phyloP scores from a whole-genome alignment of 23 tunicate genomes.

The Ascidia mentula region DNA sequence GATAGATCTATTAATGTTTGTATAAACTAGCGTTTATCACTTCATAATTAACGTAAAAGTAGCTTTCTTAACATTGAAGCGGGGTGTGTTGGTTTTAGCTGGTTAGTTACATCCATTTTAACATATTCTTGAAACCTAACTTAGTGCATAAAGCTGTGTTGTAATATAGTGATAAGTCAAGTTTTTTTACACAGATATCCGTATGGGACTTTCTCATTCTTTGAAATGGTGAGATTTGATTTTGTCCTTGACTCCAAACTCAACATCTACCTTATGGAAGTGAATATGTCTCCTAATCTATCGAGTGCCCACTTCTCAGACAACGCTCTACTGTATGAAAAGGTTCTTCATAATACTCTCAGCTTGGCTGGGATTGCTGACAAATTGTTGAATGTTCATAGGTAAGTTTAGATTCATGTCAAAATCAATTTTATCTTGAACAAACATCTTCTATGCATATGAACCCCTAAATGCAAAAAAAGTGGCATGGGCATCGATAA shows the following conservation, averaged over 20 bases:
- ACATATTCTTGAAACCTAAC: too few relatives aligned
- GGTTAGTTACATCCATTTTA: too few relatives aligned
- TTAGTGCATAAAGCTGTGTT: too few relatives aligned
- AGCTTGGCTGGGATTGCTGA: conserved; percentile 47
- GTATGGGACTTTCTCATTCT: conserved; percentile 53
- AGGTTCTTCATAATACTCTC: conserved; percentile 61
- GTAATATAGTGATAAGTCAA: too few relatives aligned
- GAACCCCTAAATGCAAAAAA: not conserved
- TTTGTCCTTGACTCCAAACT: conserved; percentile 75
- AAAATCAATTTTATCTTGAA: not conserved
- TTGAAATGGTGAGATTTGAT: conserved; percentile 93
- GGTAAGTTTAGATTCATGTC: not conserved
- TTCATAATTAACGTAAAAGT: too few relatives aligned
- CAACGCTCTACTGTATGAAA: conserved; percentile 78
- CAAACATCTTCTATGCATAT: not conserved
- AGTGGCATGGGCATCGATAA: too few relatives aligned
- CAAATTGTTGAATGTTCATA: not conserved
- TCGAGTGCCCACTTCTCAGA: conserved; percentile 79
- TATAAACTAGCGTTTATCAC: too few relatives aligned
- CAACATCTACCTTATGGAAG: conserved; percentile 85
- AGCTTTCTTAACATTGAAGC: too few relatives aligned
- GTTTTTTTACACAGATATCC: conserved; percentile 35
- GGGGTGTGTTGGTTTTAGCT: too few relatives aligned
- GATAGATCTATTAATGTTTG: too few relatives aligned
- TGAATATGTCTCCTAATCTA: conserved; percentile 97